Evolutionary conservation across 1,140 invertebrate genomes (phyloP).

Genomic region (Drosophila busckii): DNA sequence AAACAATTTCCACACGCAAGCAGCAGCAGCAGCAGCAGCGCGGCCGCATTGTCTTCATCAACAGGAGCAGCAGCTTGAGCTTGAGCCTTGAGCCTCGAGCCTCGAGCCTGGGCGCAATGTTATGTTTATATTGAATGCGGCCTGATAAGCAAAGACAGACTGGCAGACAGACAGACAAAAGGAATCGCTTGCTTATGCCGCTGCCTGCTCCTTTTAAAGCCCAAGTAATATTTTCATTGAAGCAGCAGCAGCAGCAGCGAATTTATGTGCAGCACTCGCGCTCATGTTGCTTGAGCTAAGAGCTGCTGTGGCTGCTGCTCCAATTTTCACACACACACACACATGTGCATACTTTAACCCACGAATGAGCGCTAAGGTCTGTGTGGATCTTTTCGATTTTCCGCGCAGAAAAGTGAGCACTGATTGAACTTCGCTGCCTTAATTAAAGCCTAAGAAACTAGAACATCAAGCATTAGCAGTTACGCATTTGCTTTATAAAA

Average conservation of each 20-base stretch:
- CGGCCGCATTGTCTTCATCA: conserved; percentile 41
- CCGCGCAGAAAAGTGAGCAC: too few species aligned
- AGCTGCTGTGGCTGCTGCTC: not conserved
- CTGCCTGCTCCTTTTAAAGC: conserved; percentile 39
- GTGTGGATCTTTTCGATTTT: too few species aligned
- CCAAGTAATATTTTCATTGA: conserved; percentile 50
- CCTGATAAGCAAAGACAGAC: conserved; percentile 51
- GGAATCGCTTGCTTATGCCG: too few species aligned
- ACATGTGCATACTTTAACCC: too few species aligned
- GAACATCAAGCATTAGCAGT: too few species aligned
- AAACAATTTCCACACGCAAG: conserved; percentile 70
- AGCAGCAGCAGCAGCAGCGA: conserved; percentile 43
- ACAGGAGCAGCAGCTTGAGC: conserved; percentile 1
- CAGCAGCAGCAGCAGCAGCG: conserved; percentile 11
- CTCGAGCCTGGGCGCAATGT: conserved; percentile 5
- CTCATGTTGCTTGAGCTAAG: conserved; percentile 13
- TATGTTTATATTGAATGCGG: conserved; percentile 43
- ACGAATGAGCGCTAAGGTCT: too few species aligned
- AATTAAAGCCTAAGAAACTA: too few species aligned
- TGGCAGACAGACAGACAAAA: too few species aligned
- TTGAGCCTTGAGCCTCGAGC: too few species aligned
- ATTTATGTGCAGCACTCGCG: conserved; percentile 19
- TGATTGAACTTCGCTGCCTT: too few species aligned
- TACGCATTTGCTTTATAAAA: too few species aligned
- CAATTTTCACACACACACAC: too few species aligned